Percentiles rank a stretch among this genome's conserved stretches.
Evolutionary conservation across 2,888 invertebrate genomes (phyloP).

Genomic region (Herminia tarsipennalis): DNA sequence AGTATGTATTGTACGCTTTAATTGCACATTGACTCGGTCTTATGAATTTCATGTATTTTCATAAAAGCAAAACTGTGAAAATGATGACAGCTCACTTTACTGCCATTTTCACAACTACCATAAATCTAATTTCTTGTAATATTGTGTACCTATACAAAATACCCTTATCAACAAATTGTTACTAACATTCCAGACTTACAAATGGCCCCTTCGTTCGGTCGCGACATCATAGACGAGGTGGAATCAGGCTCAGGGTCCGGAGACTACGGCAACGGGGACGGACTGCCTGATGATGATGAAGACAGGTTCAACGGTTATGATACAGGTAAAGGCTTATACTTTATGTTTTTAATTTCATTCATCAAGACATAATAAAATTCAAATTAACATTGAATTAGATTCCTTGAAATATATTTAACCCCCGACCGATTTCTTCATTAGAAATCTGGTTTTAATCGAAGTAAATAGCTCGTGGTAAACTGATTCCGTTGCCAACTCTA

Average conservation of each 20-base stretch:
- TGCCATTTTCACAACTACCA: not conserved
- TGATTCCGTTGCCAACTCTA: too few species aligned
- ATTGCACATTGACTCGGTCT: too few species aligned
- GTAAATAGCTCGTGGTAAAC: too few species aligned
- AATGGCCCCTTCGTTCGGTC: conserved; percentile 49
- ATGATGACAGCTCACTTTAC: too few species aligned
- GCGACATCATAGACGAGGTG: conserved; percentile 48
- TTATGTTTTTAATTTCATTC: not conserved
- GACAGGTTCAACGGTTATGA: conserved; percentile 54
- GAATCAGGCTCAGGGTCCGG: conserved; percentile 92
- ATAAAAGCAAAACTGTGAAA: too few species aligned
- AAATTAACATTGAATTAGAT: not conserved
- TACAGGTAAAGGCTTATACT: conserved; percentile 41
- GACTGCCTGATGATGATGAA: conserved; percentile 73
- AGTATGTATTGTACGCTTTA: too few species aligned
- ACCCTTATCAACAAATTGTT: too few species aligned
- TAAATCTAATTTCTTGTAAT: not conserved
- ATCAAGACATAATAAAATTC: not conserved
- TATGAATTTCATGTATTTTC: too few species aligned
- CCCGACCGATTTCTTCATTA: too few species aligned
- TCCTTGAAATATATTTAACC: too few species aligned
- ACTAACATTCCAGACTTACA: conserved; percentile 74
- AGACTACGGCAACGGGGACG: conserved; percentile 84
- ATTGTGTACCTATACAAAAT: too few species aligned
- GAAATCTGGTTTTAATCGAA: too few species aligned